Base-by-base conservation (phyloP, 2,888 invertebrate species). In the Desoria tigrina region DNA sequence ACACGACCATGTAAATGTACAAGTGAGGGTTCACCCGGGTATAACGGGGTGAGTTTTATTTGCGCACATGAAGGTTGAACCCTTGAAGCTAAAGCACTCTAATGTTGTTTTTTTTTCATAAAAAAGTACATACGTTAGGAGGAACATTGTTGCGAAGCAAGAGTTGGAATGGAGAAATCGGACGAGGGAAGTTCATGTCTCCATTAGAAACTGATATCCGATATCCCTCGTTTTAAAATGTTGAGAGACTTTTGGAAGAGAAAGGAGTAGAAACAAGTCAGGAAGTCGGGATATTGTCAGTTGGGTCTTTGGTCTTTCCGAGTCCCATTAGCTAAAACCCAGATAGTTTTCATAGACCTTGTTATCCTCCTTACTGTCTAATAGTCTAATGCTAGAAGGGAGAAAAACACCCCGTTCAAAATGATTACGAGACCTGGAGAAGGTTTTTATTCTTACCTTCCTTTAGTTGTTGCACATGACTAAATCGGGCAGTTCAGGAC, bases 191-290 rank as follows among this genome's bases (percentile, higher is more conserved):
- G 9, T 45, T 45, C 45, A 45, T 45, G 45, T 45, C 6, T 45
- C 45, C 45, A 45, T 45, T 45, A 45, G 45, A 45, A 45, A 45
- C 45, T 45, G 45, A 6, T 18, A 45, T n/a, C 45, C 45, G 45
- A 45, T 45, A 45, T 21, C 4, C 32, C 45, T 45, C n/a, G 4
- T 45, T 45, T 45, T 45, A 45, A 45, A 45, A 45, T 45, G 45
- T 45, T 45, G 45, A 45, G 21, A 45, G 45, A 45, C 45, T 45
- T 45, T 45, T 45, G 16, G 45, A n/a, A 45, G 9, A 45, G 45
- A 45, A 45, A 45, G 45, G 45, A 45, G n/a, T n/a, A n/a, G 45
- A 45, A 45, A 45, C 45, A 45, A 45, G 9, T 21, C 16, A 4
- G n/a, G 16, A 45, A n/a, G 6, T 9, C 45, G 6, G 45, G 11